Percentiles rank a stretch among this genome's conserved stretches.
Conservation (phyloP, 1,140 invertebrate genomes). For the Ditylenchus dipsaci region DNA sequence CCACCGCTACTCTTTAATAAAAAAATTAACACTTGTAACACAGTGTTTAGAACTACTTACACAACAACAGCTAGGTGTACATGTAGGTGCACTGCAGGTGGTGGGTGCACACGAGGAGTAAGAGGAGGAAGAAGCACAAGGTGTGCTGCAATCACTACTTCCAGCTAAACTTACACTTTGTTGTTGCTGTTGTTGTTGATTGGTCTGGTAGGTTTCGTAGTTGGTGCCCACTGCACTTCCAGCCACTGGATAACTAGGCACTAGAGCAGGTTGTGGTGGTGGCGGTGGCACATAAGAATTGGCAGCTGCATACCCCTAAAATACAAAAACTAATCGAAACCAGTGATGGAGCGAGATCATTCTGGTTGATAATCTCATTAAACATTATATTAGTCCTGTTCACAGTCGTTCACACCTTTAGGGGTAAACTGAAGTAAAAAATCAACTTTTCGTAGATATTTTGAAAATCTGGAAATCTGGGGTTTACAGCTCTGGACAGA, state of each 20-base stretch:
- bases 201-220: neutral
- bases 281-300: constrained; percentile 16
- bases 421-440: too few species aligned
- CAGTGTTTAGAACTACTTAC: neutral
- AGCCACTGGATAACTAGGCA: neutral
- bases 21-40: neutral
- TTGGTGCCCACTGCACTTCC: neutral
- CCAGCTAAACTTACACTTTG: neutral
- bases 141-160: neutral
- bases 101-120: neutral
- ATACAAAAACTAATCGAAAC: too few species aligned
- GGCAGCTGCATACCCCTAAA: neutral
- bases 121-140: neutral
- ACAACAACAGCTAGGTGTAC: neutral
- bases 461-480: too few species aligned
- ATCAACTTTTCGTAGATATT: too few species aligned
- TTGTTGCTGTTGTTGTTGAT: constrained; percentile 2
- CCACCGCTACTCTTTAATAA: neutral
- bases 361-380: too few species aligned
- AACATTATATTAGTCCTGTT: too few species aligned
- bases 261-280: neutral
- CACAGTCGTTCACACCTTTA: too few species aligned
- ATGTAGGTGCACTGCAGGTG: neutral
- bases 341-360: too few species aligned
- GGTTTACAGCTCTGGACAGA: too few species aligned